A percentile compares a stretch with the other conserved stretches of the same genome.
Conservation (phyloP, 2,797 vertebrate species). For the Acanthurus leucopareius region DNA sequence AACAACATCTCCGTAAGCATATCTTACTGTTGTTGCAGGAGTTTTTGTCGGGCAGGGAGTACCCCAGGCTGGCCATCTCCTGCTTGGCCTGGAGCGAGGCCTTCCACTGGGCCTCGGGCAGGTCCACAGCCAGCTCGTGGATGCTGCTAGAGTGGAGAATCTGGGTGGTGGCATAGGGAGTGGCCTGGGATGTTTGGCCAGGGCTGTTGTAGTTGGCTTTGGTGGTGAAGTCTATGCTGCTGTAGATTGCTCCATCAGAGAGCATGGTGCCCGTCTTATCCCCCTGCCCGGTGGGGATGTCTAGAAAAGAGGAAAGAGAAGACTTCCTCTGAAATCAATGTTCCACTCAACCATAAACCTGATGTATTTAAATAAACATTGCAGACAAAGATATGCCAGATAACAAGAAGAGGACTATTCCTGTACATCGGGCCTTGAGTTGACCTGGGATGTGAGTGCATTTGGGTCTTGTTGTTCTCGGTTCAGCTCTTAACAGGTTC, state of each 20-base stretch:
- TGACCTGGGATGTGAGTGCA: conserved; percentile 5
- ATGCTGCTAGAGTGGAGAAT: conserved; percentile 98
- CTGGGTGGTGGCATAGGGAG: conserved; percentile 97
- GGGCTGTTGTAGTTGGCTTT: conserved; percentile 96
- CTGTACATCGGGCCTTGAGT: not conserved
- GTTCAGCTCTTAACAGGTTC: conserved; percentile 34
- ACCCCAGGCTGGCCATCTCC: conserved; percentile 95
- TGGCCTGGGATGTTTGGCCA: conserved; percentile 94
- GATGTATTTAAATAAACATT: conserved; percentile 11
- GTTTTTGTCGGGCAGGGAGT: conserved; percentile 96
- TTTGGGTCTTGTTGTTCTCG: conserved; percentile 17
- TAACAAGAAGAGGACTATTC: not conserved
- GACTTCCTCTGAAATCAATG: not conserved
- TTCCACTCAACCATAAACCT: conserved; percentile 2
- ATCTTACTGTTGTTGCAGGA: conserved; percentile 98
- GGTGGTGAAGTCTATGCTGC: conserved; percentile 98
- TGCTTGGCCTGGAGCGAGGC: conserved; percentile 95
- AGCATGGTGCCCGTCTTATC: conserved; percentile 98
- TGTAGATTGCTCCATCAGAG: conserved; percentile 99
- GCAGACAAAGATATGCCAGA: not conserved
- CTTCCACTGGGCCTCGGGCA: conserved; percentile 98
- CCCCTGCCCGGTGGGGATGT: conserved; percentile 91
- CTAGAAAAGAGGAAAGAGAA: conserved; percentile 77
- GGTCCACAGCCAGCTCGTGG: conserved; percentile 96
- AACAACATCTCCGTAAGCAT: not conserved